Conservation (phyloP, 1,140 invertebrate genomes). For the Drosophila sechellia region DNA sequence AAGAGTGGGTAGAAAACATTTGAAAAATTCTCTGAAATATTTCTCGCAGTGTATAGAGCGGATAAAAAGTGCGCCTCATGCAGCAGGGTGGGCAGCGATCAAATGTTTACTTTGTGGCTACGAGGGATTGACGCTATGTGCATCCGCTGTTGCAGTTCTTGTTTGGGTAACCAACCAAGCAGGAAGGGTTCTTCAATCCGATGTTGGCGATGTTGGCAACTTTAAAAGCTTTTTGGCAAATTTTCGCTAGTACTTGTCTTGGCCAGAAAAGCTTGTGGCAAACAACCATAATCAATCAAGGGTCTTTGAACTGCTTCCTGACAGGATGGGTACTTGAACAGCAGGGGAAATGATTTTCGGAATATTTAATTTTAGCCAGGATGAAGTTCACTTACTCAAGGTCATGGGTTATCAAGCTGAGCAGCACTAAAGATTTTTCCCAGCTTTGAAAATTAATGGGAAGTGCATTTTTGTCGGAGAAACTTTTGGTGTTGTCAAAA, state of each 20-base stretch:
- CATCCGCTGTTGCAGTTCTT: conserved; percentile 48
- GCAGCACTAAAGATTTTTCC: neutral
- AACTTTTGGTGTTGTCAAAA: too few species aligned
- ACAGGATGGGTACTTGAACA: conserved; percentile 2
- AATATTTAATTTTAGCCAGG: conserved; percentile 10
- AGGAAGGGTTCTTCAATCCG: too few species aligned
- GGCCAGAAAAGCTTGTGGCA: conserved; percentile 18
- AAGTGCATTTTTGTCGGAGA: neutral
- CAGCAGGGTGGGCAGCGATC: neutral
- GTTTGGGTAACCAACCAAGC: conserved; percentile 47
- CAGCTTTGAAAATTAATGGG: neutral
- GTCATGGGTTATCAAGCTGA: neutral
- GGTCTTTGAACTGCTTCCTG: conserved; percentile 2
- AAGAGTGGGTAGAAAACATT: too few species aligned
- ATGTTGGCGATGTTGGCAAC: conserved; percentile 20
- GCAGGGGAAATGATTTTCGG: neutral
- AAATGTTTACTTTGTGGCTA: conserved; percentile 63
- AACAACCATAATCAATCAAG: conserved; percentile 41
- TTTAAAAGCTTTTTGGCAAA: conserved; percentile 58
- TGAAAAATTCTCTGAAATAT: neutral
- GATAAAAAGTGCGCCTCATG: conserved; percentile 1
- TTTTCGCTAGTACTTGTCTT: conserved; percentile 11
- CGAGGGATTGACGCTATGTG: conserved; percentile 38
- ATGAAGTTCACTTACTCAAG: neutral
- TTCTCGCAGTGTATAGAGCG: neutral